Conservation (phyloP, 2,797 vertebrate genomes). For the Anabacerthia variegaticeps region DNA sequence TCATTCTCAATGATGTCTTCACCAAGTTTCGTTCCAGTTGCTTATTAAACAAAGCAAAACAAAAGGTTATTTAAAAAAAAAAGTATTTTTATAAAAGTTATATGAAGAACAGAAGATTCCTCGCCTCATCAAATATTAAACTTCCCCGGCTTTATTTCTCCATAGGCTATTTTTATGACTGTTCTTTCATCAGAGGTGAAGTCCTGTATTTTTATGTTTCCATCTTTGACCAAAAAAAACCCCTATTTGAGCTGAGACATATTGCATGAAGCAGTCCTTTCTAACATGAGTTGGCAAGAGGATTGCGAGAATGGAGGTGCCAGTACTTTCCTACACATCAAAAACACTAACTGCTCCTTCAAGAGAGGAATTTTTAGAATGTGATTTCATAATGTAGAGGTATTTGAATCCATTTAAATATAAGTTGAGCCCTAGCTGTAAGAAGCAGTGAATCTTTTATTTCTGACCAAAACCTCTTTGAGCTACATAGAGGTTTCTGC, state of each 20-base stretch:
- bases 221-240: background rate
- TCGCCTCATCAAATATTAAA: slow-evolving; percentile 32
- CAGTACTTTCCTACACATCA: slow-evolving; percentile 18
- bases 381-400: slow-evolving; percentile 30
- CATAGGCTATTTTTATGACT: slow-evolving; percentile 41
- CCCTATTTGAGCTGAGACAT: background rate
- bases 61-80: slow-evolving; percentile 7
- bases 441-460: background rate
- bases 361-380: slow-evolving; percentile 54
- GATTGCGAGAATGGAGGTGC: background rate
- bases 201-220: slow-evolving; percentile 28
- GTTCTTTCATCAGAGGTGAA: slow-evolving; percentile 32
- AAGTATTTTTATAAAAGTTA: slow-evolving; percentile 19
- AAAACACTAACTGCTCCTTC: slow-evolving; percentile 5
- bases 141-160: slow-evolving; percentile 59
- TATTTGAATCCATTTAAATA: slow-evolving; percentile 20
- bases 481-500: background rate
- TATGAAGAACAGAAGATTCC: slow-evolving; percentile 46
- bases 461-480: background rate
- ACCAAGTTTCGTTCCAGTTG: slow-evolving; percentile 50
- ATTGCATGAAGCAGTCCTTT: slow-evolving; percentile 1
- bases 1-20: slow-evolving; percentile 63
- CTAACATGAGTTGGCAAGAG: slow-evolving; percentile 11
- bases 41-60: slow-evolving; percentile 61
- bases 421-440: background rate